Conservation (phyloP, 2,888 invertebrate species). For the Argyra leucocephala region DNA sequence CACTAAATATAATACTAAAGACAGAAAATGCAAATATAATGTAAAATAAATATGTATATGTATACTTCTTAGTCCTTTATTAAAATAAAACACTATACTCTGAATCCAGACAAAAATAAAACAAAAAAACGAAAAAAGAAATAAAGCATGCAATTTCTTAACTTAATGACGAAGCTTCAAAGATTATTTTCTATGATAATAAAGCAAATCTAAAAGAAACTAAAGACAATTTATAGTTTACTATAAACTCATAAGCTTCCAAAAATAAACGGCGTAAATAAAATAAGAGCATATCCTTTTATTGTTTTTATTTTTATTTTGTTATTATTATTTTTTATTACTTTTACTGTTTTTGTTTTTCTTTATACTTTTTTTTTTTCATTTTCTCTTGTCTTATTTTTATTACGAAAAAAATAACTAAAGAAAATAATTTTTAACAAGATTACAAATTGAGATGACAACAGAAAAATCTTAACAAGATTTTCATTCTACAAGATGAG, state of each 20-base stretch:
- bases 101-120: neutral
- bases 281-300: too few species aligned
- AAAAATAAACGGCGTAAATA: too few species aligned
- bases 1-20: neutral
- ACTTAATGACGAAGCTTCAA: constrained; percentile 3
- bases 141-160: constrained; percentile 1
- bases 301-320: neutral
- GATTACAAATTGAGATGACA: constrained; percentile 6
- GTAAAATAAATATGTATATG: too few species aligned
- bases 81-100: neutral
- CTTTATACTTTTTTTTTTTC: neutral
- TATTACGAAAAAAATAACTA: neutral
- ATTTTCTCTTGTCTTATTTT: neutral
- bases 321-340: too few species aligned
- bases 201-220: neutral
- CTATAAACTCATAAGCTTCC: neutral
- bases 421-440: neutral
- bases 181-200: neutral
- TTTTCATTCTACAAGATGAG: neutral
- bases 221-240: constrained; percentile 1
- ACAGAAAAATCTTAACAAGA: neutral
- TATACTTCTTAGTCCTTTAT: too few species aligned
- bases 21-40: neutral
- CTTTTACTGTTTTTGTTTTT: neutral
- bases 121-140: neutral